Evolutionary conservation across 1,140 invertebrate genomes (phyloP).

Genomic region (Helicorthomorpha holstii): DNA sequence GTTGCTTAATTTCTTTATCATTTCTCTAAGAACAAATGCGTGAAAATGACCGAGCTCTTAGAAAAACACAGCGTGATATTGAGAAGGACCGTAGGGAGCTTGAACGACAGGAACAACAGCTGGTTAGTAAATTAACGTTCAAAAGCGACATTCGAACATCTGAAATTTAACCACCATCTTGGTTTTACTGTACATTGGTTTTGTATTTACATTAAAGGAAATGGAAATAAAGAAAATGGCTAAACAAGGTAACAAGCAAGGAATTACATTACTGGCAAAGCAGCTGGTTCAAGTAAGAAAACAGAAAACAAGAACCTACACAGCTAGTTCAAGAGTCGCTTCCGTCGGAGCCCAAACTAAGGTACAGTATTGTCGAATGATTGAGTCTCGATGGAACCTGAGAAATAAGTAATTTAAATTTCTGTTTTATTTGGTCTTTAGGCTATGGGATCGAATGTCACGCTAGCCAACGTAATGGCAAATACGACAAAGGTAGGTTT

Average conservation of each 20-base stretch:
- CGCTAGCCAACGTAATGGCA: conserved; percentile 66
- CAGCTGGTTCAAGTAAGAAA: conserved; percentile 72
- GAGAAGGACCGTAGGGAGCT: conserved; percentile 59
- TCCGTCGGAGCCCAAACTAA: conserved; percentile 64
- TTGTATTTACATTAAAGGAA: conserved; percentile 46
- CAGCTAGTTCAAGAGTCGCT: conserved; percentile 50
- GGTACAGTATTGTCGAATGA: conserved; percentile 16
- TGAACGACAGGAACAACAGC: conserved; percentile 75
- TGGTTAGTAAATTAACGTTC: conserved; percentile 35
- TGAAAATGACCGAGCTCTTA: conserved; percentile 56
- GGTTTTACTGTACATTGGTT: no score
- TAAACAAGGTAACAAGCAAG: conserved; percentile 68
- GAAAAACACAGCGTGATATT: conserved; percentile 63
- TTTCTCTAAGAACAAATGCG: conserved; percentile 74
- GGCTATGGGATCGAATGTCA: conserved; percentile 70
- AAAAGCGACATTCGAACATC: no score
- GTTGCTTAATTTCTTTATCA: no score
- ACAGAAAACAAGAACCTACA: conserved; percentile 64
- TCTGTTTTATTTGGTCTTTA: conserved; percentile 21
- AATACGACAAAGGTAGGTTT: conserved; percentile 47
- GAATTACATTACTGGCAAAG: conserved; percentile 64
- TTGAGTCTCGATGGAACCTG: neutral
- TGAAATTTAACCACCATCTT: no score
- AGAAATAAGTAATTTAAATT: neutral
- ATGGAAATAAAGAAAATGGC: conserved; percentile 76